Evolutionary conservation across 2,113 vertebrate genomes (phyloP).

Genomic region (Catharus minimus): DNA sequence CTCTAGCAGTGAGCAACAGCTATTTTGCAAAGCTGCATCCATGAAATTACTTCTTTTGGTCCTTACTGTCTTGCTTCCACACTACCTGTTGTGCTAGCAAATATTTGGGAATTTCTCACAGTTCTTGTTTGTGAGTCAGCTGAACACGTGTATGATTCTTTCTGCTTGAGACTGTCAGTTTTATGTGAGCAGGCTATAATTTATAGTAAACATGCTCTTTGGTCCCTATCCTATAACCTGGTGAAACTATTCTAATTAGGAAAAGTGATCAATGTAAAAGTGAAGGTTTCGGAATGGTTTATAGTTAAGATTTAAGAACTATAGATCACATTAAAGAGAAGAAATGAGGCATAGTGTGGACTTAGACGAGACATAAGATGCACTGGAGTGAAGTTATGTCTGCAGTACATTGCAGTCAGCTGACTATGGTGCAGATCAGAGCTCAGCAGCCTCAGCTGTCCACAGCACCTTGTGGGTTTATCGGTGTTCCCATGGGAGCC

Average conservation of each 20-base stretch:
- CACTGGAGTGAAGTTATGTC: background rate
- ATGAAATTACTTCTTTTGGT: background rate
- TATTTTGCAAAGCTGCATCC: background rate
- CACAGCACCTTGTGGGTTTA: background rate
- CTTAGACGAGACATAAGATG: background rate
- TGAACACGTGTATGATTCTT: background rate
- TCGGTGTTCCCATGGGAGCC: background rate
- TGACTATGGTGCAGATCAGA: background rate
- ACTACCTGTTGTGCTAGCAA: background rate
- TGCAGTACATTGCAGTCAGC: background rate
- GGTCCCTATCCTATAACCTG: background rate
- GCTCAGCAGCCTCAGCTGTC: background rate
- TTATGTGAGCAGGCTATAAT: background rate
- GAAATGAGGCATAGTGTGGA: background rate
- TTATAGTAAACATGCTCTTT: background rate
- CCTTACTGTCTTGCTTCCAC: background rate
- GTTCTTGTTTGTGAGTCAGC: background rate
- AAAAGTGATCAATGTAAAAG: accelerated
- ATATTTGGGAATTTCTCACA: background rate
- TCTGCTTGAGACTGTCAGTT: background rate
- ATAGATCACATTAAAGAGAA: background rate
- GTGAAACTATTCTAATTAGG: background rate
- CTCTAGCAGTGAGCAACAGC: background rate
- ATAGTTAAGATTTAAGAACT: background rate
- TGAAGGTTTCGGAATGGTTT: background rate